Evolutionary conservation across 2,888 invertebrate species (phyloP).

Genomic region (Spodoptera exigua): DNA sequence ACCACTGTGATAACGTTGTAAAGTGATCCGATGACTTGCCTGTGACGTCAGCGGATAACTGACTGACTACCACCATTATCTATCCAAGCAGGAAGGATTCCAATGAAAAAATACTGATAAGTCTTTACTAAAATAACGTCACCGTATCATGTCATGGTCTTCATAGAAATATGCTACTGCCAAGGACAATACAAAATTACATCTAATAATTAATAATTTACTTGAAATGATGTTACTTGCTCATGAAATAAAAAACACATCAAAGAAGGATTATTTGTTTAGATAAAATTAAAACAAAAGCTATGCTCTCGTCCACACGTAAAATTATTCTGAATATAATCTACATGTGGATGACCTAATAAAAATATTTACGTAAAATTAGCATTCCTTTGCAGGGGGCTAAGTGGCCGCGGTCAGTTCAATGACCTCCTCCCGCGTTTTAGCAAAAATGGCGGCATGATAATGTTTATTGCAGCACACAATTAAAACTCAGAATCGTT

Average conservation of each 20-base stretch:
- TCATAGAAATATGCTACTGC: no score
- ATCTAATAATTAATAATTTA: no score
- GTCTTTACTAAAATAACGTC: slow-evolving; percentile 13
- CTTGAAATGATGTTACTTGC: no score
- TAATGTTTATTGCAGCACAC: slow-evolving; percentile 1
- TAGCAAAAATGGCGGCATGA: slow-evolving; percentile 44
- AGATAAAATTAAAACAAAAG: slow-evolving; percentile 3
- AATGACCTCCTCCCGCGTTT: slow-evolving; percentile 43
- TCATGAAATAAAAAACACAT: not conserved
- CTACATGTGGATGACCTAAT: slow-evolving; percentile 35
- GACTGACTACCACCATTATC: slow-evolving; percentile 30
- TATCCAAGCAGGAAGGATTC: not conserved
- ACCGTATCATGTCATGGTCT: slow-evolving; percentile 2
- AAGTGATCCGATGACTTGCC: slow-evolving; percentile 8
- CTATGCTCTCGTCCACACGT: slow-evolving; percentile 2
- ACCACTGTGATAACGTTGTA: slow-evolving; percentile 19
- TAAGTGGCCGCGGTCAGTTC: slow-evolving; percentile 29
- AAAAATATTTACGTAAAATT: slow-evolving; percentile 24
- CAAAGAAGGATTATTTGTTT: slow-evolving; percentile 11
- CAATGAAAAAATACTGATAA: slow-evolving; percentile 13
- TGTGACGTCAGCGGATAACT: slow-evolving; percentile 34
- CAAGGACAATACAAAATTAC: no score
- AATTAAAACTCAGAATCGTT: no score
- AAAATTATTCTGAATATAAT: slow-evolving; percentile 20
- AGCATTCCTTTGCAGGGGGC: slow-evolving; percentile 46